These are phyloP conservation scores for Osmerus mordax DNA, from an alignment of 2,113 vertebrate species.

Conservation along the genomic window DNA sequence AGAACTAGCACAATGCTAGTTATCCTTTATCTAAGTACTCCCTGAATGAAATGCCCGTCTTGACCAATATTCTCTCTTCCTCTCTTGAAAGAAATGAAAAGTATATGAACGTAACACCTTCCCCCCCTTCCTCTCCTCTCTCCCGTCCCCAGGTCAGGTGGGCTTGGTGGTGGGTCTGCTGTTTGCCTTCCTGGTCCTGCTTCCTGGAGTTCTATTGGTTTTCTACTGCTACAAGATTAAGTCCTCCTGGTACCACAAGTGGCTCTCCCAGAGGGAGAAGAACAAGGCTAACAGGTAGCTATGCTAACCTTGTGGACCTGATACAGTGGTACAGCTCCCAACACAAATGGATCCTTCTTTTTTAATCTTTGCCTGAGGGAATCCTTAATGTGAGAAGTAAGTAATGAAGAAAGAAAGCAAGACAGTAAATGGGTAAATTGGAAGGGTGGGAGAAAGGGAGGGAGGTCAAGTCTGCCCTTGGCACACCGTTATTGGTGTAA, in stretches of 20 bases:
- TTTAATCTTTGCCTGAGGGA: background rate
- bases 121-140: constrained; percentile 18
- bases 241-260: constrained; percentile 68
- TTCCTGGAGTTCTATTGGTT: constrained; percentile 70
- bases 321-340: too few relatives aligned
- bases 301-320: too few relatives aligned
- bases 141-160: constrained; percentile 64
- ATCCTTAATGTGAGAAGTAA: background rate
- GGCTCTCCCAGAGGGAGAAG: constrained; percentile 71
- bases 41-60: too few relatives aligned
- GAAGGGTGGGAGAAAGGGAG: background rate
- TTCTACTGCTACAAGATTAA: constrained; percentile 80
- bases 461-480: background rate
- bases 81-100: too few relatives aligned
- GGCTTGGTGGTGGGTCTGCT: constrained; percentile 70
- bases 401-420: background rate
- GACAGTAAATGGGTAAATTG: background rate
- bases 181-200: constrained; percentile 79
- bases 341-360: too few relatives aligned
- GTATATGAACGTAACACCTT: too few relatives aligned
- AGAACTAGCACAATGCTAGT: too few relatives aligned
- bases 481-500: constrained; percentile 19
- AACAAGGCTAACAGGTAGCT: constrained; percentile 62
- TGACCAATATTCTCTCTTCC: too few relatives aligned
- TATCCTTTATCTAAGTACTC: too few relatives aligned